Base-by-base conservation (phyloP, 1,140 invertebrate genomes). In the Heliconius hewitsoni region DNA sequence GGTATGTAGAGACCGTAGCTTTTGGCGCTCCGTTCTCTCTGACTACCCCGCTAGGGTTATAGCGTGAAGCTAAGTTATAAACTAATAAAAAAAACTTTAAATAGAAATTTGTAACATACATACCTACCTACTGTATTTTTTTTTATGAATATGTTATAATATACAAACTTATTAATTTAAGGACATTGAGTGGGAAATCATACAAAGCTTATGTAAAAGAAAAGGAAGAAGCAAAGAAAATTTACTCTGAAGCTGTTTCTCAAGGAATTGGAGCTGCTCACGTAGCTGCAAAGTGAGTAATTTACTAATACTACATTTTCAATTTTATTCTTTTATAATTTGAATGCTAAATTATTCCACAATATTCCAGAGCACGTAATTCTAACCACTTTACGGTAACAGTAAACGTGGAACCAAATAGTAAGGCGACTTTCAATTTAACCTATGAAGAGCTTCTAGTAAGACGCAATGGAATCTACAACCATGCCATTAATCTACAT, bases 361-460 rank as follows among this genome's bases (percentile, higher is more conserved):
- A 57, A 39, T 72, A 11, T 72, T 72, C 60, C 74, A 96, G 96
- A 83, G 96, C 96, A 16, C 93, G 96, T 50, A 96, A 97, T 87
- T 96, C 96, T 0, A 96, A 96, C 84, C 93, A 95, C 60, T 96
- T 97, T 85, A 95, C 95, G 5, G 90, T 93, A 8, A 95, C 95
- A 3, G 95, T 96, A 8, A 97, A 97, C 84, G 89, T 96, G 13
- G 96, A 96, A 84, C 90, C 96, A 0, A 88, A 95, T 71, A 95
- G 91, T 6, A 95, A 95, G 84, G 96, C 95, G 0, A 91, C 94
- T 0, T 97, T 97, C 88, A 96, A 96, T 82, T 87, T 97, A 73
- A 96, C 95, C 0, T 97, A 96, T 84, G 96, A 97, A 88, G 96
- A 96, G 89, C 84, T 97, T 8, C 87, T 97, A 13, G 86, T 90